Percentiles rank a stretch among this genome's conserved stretches.
Conservation (phyloP, 2,797 vertebrate genomes). For the Brachyalestes nurse region DNA sequence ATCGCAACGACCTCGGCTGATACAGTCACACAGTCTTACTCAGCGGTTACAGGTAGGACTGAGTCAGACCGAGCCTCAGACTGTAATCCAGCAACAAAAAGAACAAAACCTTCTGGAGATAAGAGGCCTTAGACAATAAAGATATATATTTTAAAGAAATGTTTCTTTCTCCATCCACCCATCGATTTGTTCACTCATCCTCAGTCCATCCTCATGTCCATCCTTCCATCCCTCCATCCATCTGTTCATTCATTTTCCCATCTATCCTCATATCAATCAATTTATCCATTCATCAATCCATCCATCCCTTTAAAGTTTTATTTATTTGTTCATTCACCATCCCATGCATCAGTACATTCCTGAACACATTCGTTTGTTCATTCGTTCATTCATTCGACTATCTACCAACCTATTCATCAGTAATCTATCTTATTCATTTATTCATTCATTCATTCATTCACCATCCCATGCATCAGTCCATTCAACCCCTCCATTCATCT, state of each 20-base stretch:
- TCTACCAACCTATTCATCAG: neutral
- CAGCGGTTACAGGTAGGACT: neutral
- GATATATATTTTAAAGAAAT: too few relatives aligned
- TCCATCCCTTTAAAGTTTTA: neutral
- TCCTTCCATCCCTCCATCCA: neutral
- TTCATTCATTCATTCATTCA: neutral
- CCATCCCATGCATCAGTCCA: neutral
- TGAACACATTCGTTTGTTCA: neutral
- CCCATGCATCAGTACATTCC: neutral
- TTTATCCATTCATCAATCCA: neutral
- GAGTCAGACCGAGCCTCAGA: neutral
- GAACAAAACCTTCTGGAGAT: neutral
- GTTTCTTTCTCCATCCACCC: neutral
- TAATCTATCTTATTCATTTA: too few relatives aligned
- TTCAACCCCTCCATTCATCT: neutral
- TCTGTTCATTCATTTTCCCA: too few relatives aligned
- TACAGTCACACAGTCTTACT: neutral
- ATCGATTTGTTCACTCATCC: neutral
- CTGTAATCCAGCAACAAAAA: neutral
- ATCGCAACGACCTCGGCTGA: neutral
- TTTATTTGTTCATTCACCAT: neutral
- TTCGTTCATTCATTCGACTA: neutral
- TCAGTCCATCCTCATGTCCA: neutral
- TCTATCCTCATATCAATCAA: neutral
- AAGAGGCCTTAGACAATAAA: neutral